Conservation (phyloP, 1,140 invertebrate species). For the Drosophila azteca region DNA sequence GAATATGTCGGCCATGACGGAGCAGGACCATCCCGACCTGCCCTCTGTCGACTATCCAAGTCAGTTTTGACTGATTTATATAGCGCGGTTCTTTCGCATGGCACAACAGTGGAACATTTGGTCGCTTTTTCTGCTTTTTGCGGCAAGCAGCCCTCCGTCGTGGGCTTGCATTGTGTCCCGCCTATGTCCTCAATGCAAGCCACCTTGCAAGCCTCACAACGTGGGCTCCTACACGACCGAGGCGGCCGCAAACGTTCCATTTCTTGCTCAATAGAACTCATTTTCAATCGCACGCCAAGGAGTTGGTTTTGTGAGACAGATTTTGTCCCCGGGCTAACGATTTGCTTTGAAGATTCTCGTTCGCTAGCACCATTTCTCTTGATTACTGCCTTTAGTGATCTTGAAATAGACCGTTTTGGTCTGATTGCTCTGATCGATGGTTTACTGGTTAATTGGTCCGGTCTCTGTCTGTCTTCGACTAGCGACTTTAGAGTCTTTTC, state of each 20-base stretch:
- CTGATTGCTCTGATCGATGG: too few relatives aligned
- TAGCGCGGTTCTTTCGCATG: neutral
- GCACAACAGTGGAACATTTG: neutral
- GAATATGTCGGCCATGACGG: neutral
- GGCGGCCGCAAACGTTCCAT: constrained; percentile 6
- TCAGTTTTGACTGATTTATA: neutral
- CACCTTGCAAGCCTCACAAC: constrained; percentile 22
- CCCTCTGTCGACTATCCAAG: neutral
- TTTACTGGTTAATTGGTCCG: neutral
- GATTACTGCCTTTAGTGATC: too few relatives aligned
- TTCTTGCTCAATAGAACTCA: constrained; percentile 15
- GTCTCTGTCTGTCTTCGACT: neutral
- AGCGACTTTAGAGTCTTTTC: constrained; percentile 3
- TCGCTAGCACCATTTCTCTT: neutral
- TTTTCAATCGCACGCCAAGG: neutral
- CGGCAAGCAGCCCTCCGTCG: neutral
- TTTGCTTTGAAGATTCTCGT: too few relatives aligned
- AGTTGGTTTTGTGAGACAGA: neutral
- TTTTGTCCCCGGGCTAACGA: too few relatives aligned
- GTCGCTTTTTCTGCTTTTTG: neutral
- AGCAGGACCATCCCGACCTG: neutral
- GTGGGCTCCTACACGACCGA: neutral
- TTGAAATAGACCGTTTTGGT: neutral
- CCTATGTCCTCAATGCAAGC: constrained; percentile 22
- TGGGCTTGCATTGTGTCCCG: constrained; percentile 32